Evolutionary conservation across 1,140 invertebrate species (phyloP).

Genomic region (Ephestia elutella): DNA sequence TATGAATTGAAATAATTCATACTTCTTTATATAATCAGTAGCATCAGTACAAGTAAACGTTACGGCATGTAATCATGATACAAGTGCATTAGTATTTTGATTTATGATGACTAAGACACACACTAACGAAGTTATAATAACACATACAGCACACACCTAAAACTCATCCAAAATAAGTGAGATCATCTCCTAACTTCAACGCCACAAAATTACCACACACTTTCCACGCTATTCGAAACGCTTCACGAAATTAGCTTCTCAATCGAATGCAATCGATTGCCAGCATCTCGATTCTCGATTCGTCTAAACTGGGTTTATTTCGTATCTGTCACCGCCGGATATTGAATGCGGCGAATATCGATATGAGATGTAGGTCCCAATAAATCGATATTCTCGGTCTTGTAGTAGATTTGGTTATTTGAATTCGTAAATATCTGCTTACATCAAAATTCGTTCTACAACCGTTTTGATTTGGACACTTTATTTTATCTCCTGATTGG

Average conservation of each 20-base stretch:
- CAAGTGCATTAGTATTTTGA: no score
- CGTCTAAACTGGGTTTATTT: neutral
- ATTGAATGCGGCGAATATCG: conserved; percentile 2
- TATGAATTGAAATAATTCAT: no score
- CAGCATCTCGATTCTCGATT: conserved; percentile 1
- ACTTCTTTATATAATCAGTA: no score
- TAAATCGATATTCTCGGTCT: neutral
- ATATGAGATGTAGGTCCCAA: neutral
- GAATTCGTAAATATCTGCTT: neutral
- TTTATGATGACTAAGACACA: no score
- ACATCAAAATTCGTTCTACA: no score
- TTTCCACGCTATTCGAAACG: neutral
- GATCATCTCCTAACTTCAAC: neutral
- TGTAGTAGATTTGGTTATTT: neutral
- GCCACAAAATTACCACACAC: neutral
- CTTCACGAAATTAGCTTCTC: neutral
- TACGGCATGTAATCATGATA: no score
- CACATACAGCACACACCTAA: no score
- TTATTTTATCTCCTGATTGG: no score
- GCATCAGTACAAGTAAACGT: no score
- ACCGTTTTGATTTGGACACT: no score
- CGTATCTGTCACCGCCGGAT: conserved; percentile 2
- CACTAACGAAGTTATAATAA: no score
- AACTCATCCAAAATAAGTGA: no score
- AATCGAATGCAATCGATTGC: conserved; percentile 3